Conservation (phyloP, 2,113 vertebrate genomes). For the Brachyhypopomus occidentalis region DNA sequence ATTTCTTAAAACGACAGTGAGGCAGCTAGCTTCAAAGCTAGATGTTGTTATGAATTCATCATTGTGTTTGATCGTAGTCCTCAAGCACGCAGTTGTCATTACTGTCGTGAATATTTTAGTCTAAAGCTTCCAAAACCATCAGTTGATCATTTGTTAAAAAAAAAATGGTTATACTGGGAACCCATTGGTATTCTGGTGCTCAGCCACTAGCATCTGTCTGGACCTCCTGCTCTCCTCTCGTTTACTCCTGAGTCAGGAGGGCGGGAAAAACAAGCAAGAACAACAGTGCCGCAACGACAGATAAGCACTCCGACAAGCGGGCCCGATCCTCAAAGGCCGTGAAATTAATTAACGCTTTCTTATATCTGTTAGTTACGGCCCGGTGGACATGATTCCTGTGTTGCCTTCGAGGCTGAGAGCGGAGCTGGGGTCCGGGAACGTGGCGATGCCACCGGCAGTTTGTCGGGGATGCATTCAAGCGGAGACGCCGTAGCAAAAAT, state of each 20-base stretch:
- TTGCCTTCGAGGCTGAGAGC: slow-evolving; percentile 29
- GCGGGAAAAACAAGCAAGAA: slow-evolving; percentile 1
- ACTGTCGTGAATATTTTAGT: background rate
- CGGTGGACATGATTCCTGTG: slow-evolving; percentile 29
- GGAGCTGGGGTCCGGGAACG: slow-evolving; percentile 9
- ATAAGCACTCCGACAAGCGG: slow-evolving; percentile 36
- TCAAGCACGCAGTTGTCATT: background rate
- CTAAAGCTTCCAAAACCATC: background rate
- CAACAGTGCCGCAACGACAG: slow-evolving; percentile 32
- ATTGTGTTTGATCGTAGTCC: too few species aligned
- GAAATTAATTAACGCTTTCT: slow-evolving; percentile 46
- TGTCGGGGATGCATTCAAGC: background rate
- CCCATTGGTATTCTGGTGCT: slow-evolving; percentile 34
- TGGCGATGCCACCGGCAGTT: background rate
- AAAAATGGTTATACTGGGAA: background rate
- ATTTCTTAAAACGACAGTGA: background rate
- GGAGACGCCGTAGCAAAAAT: background rate
- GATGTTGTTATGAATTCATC: too few species aligned
- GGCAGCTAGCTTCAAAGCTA: too few species aligned
- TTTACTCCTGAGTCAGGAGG: slow-evolving; percentile 33
- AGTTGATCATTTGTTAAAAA: background rate
- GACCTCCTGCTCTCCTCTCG: slow-evolving; percentile 23
- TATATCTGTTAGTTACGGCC: slow-evolving; percentile 54
- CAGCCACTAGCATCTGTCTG: slow-evolving; percentile 26
- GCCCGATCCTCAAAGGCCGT: slow-evolving; percentile 46